Percentiles rank a stretch among this genome's conserved stretches.
phyloP scores from a whole-genome alignment of 2,113 vertebrate genomes.

The Pygathrix nemaeus region DNA sequence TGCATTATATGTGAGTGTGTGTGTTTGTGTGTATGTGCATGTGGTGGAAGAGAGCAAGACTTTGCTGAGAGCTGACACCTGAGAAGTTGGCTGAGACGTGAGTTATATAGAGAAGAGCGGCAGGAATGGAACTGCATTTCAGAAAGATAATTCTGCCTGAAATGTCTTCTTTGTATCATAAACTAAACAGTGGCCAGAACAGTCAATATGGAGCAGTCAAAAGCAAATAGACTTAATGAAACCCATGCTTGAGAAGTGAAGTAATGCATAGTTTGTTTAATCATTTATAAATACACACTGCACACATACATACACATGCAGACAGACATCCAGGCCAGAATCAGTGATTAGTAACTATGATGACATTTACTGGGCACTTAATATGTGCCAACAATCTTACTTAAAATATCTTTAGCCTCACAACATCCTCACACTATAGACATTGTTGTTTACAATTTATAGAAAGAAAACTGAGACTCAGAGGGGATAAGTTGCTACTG shows the following conservation, averaged over 20 bases:
- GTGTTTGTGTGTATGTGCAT: not conserved
- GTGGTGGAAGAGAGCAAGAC: not conserved
- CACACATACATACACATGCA: not conserved
- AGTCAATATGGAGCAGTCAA: not conserved
- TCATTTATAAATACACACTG: not conserved
- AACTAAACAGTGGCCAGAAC: not conserved
- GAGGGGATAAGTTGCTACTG: not conserved
- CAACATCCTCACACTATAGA: not conserved
- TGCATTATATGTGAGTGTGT: not conserved
- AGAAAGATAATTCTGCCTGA: not conserved
- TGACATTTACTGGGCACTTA: not conserved
- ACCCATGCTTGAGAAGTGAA: not conserved
- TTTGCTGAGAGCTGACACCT: not conserved
- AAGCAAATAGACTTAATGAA: not conserved
- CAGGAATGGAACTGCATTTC: not conserved
- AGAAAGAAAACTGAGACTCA: not conserved
- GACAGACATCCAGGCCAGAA: not conserved
- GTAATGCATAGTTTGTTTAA: not conserved
- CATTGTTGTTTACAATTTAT: not conserved
- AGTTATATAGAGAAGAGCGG: not conserved
- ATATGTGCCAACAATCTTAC: not conserved
- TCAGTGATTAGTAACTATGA: not conserved
- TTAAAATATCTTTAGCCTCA: not conserved
- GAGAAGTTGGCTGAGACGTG: not conserved
- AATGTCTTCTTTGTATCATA: not conserved